Base-by-base conservation (phyloP, 2,797 vertebrate species). In the Rhodeus uyekii region DNA sequence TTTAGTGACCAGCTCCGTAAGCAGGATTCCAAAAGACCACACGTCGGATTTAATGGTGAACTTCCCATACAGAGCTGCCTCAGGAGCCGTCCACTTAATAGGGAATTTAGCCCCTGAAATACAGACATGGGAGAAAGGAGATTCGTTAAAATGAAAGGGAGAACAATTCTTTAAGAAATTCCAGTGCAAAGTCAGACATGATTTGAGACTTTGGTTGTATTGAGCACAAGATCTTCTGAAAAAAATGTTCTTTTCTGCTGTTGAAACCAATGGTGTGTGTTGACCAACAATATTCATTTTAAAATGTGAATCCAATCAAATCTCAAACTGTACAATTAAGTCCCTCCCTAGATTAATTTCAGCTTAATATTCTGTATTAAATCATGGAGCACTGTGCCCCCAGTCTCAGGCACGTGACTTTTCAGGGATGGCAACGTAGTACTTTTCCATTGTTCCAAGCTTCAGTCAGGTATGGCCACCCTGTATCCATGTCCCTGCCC, bases 1-100 rank as follows among this genome's bases (percentile, higher is more conserved):
- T 94, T 99, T 99, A 85, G 98, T 99, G 88, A 97, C 97, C 90
- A 98, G 95, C 91, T 99, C 98, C 44, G 97, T 99, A 78, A 99
- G 95, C 84, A 99, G 93, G 90, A 99, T 97, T 80, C 98, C 98
- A 69, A 98, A 99, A 10, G 97, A 98, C 98, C 98, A 99, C 76
- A 99, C 98, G 5, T 99, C 98, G 0, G 98, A 99, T 92, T 99
- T 99, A 92, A 99, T 99, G 84, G 98, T 99, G 93, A 99, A 99
- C 91, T 96, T 96, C 72, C 98, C 98, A 0, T 98, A 99, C 34
- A 99, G 92, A 0, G 98, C 97, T 0, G 98, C 98, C 92, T 99
- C 98, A 0, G 97, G 98, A 0, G 98, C 97, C 0, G 97, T 99
- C 97, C 97, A 99, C 91, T 99, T 99, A 72, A 99, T 99, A 88